A percentile compares a stretch with the other conserved stretches of the same genome.
Evolutionary conservation across 2,797 vertebrate species (phyloP).

Genomic region (Pseudopleuronectes americanus): DNA sequence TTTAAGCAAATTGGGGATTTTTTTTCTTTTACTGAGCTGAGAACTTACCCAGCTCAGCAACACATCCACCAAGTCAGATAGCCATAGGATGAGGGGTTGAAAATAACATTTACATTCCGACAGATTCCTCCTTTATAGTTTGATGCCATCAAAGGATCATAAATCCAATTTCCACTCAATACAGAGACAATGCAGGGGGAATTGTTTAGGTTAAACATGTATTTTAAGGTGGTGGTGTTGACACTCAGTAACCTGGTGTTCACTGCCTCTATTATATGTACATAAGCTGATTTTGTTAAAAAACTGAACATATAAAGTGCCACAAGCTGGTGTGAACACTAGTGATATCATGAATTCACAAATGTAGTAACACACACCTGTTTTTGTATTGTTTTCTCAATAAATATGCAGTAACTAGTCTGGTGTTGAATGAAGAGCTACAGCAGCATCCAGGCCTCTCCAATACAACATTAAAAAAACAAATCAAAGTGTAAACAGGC

Average conservation of each 20-base stretch:
- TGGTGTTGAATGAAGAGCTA: slow-evolving; percentile 7
- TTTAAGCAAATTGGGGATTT: neutral
- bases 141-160: neutral
- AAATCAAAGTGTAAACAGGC: slow-evolving; percentile 13
- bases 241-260: neutral
- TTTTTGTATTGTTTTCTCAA: slow-evolving; percentile 49
- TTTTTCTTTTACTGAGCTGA: too few relatives aligned
- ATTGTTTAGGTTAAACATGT: slow-evolving; percentile 1
- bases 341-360: slow-evolving; percentile 28
- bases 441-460: too few relatives aligned
- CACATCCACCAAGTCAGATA: too few relatives aligned
- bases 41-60: too few relatives aligned
- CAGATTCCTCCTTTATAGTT: slow-evolving; percentile 6
- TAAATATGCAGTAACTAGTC: slow-evolving; percentile 33
- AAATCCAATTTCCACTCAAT: neutral
- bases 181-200: neutral
- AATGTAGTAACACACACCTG: slow-evolving; percentile 24
- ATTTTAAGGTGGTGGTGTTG: neutral
- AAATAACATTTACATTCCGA: neutral
- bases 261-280: slow-evolving; percentile 4
- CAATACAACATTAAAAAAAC: neutral
- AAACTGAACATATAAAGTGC: slow-evolving; percentile 60
- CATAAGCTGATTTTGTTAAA: slow-evolving; percentile 22
- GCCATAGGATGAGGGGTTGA: neutral
- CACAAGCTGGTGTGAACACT: slow-evolving; percentile 53